Base-by-base conservation (phyloP, 2,113 vertebrate genomes). In the Sorex araneus region DNA sequence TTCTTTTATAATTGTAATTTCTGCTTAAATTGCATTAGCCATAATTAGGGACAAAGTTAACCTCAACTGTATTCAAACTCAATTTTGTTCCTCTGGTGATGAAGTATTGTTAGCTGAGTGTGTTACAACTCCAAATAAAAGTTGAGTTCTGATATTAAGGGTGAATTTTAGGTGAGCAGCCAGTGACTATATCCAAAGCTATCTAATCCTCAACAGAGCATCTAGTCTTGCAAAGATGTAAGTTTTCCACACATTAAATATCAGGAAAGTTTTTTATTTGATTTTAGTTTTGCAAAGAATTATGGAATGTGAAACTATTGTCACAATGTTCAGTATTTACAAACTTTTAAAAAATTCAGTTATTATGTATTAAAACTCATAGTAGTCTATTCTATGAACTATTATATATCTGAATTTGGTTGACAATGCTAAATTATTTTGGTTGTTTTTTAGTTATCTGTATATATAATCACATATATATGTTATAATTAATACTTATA, bases 321-420 rank as follows among this genome's bases (percentile, higher is more conserved):
- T n/a, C 45, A 74, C 36, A 63, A 81, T 71, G 40, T 6, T 32
- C 85, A 57, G 4, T 21, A 73, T 78, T 40, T 34, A 74, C 18
- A 90, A 74, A 25, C 40, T 74, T 28, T 87, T 67, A 85, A 30
- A 87, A 69, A 83, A 70, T 78, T 69, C 73, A 77, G 73, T 15
- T 88, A 40, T 76, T 69, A 32, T 12, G 70, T 95, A 34, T 67
- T 89, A 90, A 87, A 84, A 84, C 25, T 80, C 47, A 30, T 36
- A 74, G 77, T 45, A 79, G 19, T n/a, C 19, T 87, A 74, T 84
- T 30, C 54, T 45, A 64, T 36, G 6, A 64, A 57, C 3, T 57
- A 18, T 57, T 57, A 32, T 25, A 3, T 77, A 40, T 8, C 34
- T 91, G 25, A 81, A 8, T 88, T 92, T 92, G 32, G 47, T 60